A percentile compares a stretch with the other conserved stretches of the same genome.
Evolutionary conservation across 1,140 invertebrate species (phyloP).

Genomic region (Melitaea cinxia): DNA sequence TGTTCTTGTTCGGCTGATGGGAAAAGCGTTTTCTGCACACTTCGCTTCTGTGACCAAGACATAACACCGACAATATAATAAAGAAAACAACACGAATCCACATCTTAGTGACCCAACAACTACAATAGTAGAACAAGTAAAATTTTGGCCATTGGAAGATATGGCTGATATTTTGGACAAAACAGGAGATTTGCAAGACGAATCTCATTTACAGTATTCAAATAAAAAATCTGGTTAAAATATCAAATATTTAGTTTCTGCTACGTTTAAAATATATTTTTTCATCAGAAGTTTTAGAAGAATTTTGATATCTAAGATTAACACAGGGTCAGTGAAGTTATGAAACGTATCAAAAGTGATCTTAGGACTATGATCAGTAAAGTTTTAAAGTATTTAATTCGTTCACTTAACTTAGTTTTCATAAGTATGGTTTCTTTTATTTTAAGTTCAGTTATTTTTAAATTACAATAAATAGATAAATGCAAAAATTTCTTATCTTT

Average conservation of each 20-base stretch:
- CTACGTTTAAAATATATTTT: too few species aligned
- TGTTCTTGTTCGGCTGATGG: conserved; percentile 81
- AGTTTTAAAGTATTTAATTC: conserved; percentile 39
- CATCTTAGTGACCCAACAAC: not conserved
- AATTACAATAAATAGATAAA: not conserved
- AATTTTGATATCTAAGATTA: not conserved
- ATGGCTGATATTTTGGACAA: not conserved
- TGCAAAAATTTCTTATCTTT: not conserved
- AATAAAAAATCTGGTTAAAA: not conserved
- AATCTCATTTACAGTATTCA: conserved; percentile 2
- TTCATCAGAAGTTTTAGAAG: too few species aligned
- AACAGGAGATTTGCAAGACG: not conserved
- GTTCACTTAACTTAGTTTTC: conserved; percentile 35
- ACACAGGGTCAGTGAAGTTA: conserved; percentile 2
- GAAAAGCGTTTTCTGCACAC: conserved; percentile 72
- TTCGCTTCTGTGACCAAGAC: conserved; percentile 65
- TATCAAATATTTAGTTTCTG: not conserved
- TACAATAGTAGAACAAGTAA: not conserved
- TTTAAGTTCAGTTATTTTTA: conserved; percentile 9
- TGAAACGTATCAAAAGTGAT: conserved; percentile 17
- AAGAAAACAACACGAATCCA: not conserved
- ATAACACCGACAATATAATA: conserved; percentile 23
- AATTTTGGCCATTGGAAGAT: not conserved
- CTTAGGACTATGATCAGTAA: conserved; percentile 24
- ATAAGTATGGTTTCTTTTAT: conserved; percentile 22